Base-by-base conservation (phyloP, 2,113 vertebrate genomes). In the Sphaerodactylus townsendi region DNA sequence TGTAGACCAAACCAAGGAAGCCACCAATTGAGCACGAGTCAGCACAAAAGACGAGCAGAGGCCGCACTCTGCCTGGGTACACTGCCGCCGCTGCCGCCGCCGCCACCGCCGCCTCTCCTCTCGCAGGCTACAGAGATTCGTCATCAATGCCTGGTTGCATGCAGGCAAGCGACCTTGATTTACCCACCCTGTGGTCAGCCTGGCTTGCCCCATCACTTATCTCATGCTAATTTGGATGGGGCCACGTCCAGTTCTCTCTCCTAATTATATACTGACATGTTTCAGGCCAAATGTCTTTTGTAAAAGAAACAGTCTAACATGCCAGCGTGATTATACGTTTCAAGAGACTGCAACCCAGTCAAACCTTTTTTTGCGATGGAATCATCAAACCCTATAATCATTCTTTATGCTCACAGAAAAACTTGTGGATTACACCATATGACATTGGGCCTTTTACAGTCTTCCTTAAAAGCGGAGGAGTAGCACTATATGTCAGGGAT, bases 371-470 rank as follows among this genome's bases (percentile, higher is more conserved):
- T 64, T 90, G 68, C 82, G 89, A 76, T 76, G 48, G 71, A 91
- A 92, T 82, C 62, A 62, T 35, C 77, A 86, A 59, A 82, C 70
- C 85, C 64, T 92, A 5, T 94, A 94, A 94, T 95, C 90, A 86
- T 66, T 62, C 33, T 72, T 82, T 90, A 72, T 28, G 66, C 62
- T 84, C 39, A 35, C 59, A 81, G 48, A 62, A 71, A 2, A 69
- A 33, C 68, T 89, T 74, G 81, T 66, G 59, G 44, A 35, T 23
- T 13, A 80, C 48, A 46, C 19, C 30, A 19, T 5, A 25, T 66
- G 46, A 84, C 69, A 37, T 13, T 8, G 39, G 19, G 33, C 14
- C 39, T 87, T 90, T 87, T 81, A 74, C 87, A 48, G 4, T 0
- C 0, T 25, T 5, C 66, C 28, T 21, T 37, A 41, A 76, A 77